These are phyloP conservation scores for Myoxocephalus aenaeus DNA, from an alignment of 2,797 vertebrate species.

Conservation along the genomic window DNA sequence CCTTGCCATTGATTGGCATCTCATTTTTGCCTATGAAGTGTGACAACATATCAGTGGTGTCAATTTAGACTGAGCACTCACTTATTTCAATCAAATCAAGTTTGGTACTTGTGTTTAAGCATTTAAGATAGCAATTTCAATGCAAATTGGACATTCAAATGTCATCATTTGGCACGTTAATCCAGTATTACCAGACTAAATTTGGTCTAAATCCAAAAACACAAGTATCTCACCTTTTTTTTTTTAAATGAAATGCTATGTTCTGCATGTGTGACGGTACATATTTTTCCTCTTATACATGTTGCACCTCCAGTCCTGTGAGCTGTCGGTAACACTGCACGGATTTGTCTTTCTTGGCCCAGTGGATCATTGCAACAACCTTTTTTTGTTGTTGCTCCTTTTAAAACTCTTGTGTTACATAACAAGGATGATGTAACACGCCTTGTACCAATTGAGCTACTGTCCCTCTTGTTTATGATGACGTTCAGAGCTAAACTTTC, in stretches of 20 bases:
- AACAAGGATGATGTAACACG: slow-evolving; percentile 20
- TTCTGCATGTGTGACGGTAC: background rate
- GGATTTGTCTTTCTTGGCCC: background rate
- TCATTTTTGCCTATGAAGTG: background rate
- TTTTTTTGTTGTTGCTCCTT: background rate
- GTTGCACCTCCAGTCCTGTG: background rate
- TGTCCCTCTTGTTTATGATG: background rate
- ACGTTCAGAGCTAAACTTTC: background rate
- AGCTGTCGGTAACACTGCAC: background rate
- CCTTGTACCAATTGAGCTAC: background rate
- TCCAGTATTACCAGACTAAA: background rate
- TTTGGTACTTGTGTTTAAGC: no score
- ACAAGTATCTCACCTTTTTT: background rate
- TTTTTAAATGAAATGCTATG: no score
- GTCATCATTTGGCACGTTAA: background rate
- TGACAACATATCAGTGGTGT: background rate
- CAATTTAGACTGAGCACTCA: background rate
- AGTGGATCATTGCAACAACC: background rate
- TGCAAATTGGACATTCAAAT: slow-evolving; percentile 1
- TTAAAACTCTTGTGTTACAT: slow-evolving; percentile 1
- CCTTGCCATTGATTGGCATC: no score
- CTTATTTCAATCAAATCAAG: background rate
- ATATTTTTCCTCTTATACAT: background rate
- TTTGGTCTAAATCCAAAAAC: background rate
- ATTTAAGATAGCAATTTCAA: background rate